These are phyloP conservation scores for Anthophora plumipes DNA, from an alignment of 2,888 invertebrate species.

Conservation along the genomic window DNA sequence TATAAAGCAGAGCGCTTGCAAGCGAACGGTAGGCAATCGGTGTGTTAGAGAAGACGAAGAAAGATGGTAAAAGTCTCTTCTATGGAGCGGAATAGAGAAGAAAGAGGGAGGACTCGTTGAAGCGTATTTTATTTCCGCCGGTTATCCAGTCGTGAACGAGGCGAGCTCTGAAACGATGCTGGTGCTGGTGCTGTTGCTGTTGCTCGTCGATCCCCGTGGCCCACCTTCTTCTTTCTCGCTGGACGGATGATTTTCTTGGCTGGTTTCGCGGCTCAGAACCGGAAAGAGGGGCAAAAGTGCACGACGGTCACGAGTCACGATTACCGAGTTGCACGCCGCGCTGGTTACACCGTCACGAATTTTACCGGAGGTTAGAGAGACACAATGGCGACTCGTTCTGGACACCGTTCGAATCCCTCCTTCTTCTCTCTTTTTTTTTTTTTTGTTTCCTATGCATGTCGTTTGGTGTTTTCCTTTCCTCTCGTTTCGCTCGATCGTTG, in stretches of 20 bases:
- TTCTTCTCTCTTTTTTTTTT: not conserved
- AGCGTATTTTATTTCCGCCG: constrained; percentile 55
- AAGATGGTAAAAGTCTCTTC: constrained; percentile 1
- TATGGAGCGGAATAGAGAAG: constrained; percentile 10
- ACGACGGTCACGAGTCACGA: constrained; percentile 74
- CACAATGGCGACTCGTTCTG: constrained; percentile 53
- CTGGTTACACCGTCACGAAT: constrained; percentile 67
- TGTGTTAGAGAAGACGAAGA: not conserved
- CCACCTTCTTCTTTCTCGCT: constrained; percentile 41
- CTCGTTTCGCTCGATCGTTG: constrained; percentile 23
- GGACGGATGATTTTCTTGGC: constrained; percentile 63
- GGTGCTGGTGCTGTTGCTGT: no score
- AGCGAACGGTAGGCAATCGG: no score
- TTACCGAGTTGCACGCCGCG: constrained; percentile 68
- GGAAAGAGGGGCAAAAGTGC: constrained; percentile 67
- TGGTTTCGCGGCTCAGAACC: constrained; percentile 44
- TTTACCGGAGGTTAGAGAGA: constrained; percentile 68
- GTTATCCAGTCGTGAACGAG: constrained; percentile 55
- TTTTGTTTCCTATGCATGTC: not conserved
- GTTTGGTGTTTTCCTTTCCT: not conserved
- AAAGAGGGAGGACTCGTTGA: constrained; percentile 38
- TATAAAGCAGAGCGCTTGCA: not conserved
- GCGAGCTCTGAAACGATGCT: no score
- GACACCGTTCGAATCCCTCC: constrained; percentile 27
- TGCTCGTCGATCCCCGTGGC: not conserved